Conservation (phyloP, 2,797 vertebrate species). For the Cetoscarus ocellatus region DNA sequence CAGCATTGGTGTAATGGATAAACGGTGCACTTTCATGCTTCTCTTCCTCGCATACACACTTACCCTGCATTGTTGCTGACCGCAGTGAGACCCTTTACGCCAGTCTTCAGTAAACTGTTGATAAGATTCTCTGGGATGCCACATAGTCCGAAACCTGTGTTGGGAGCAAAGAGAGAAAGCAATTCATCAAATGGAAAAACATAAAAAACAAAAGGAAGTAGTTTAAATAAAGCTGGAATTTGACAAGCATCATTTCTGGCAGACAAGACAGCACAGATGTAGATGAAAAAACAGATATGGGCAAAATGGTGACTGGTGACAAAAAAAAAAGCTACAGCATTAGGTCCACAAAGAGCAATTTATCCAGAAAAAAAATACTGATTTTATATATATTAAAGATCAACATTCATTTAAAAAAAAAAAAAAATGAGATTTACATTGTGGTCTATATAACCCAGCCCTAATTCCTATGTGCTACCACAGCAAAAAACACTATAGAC, state of each 20-base stretch:
- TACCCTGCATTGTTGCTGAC: slow-evolving; percentile 99
- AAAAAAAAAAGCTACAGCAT: too few relatives aligned
- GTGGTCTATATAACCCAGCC: too few relatives aligned
- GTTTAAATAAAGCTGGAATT: background rate
- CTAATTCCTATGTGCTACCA: too few relatives aligned
- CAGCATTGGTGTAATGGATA: background rate
- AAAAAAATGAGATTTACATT: too few relatives aligned
- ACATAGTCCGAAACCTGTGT: slow-evolving; percentile 94
- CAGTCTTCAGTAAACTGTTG: slow-evolving; percentile 92
- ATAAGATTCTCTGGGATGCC: slow-evolving; percentile 99
- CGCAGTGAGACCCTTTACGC: slow-evolving; percentile 91
- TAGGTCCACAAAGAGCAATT: too few relatives aligned
- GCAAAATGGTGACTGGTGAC: too few relatives aligned
- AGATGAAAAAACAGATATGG: too few relatives aligned
- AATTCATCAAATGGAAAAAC: background rate
- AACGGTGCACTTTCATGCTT: background rate
- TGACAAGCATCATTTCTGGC: background rate
- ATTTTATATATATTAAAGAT: too few relatives aligned
- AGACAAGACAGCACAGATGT: background rate
- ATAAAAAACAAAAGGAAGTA: background rate
- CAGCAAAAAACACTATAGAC: too few relatives aligned
- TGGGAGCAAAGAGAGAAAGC: slow-evolving; percentile 13
- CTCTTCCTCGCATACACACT: slow-evolving; percentile 45
- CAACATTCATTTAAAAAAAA: too few relatives aligned
- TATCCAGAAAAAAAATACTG: too few relatives aligned